Percentiles rank a stretch among this genome's conserved stretches.
phyloP scores from a whole-genome alignment of 2,113 vertebrate genomes.

The Notothenia rossii region DNA sequence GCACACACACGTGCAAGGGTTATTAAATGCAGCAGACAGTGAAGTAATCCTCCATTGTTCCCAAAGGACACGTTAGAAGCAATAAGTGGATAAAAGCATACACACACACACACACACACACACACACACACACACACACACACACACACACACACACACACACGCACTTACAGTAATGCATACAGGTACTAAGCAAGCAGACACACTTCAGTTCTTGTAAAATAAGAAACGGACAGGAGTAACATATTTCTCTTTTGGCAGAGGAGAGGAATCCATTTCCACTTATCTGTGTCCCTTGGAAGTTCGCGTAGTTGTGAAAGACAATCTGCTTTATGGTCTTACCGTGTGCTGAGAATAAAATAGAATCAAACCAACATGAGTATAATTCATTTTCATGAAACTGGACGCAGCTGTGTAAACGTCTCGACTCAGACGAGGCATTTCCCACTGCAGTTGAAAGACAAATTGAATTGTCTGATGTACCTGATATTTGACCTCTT shows the following conservation, averaged over 20 bases:
- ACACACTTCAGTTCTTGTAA: not conserved
- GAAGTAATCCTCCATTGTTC: slow-evolving; percentile 57
- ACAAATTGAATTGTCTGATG: slow-evolving; percentile 49
- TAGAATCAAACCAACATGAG: slow-evolving; percentile 48
- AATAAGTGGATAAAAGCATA: slow-evolving; percentile 54
- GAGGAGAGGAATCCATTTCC: slow-evolving; percentile 1
- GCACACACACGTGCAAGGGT: slow-evolving; percentile 19
- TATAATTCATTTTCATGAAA: slow-evolving; percentile 63
- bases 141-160: not conserved
- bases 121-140: not conserved
- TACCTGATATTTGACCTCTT: slow-evolving; percentile 53
- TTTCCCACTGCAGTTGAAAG: slow-evolving; percentile 58
- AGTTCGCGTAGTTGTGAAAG: slow-evolving; percentile 36
- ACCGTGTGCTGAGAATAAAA: slow-evolving; percentile 46
- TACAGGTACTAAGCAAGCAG: not conserved
- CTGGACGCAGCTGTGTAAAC: slow-evolving; percentile 75
- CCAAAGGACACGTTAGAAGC: slow-evolving; percentile 54
- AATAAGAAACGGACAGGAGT: not conserved
- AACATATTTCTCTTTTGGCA: slow-evolving; percentile 20
- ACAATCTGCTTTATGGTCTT: slow-evolving; percentile 42
- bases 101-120: slow-evolving; percentile 18
- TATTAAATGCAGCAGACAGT: slow-evolving; percentile 69
- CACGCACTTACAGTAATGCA: not conserved
- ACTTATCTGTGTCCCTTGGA: slow-evolving; percentile 5
- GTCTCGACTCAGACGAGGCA: slow-evolving; percentile 60